Base-by-base conservation (phyloP, 2,888 invertebrate species). In the Onchidella celtica region DNA sequence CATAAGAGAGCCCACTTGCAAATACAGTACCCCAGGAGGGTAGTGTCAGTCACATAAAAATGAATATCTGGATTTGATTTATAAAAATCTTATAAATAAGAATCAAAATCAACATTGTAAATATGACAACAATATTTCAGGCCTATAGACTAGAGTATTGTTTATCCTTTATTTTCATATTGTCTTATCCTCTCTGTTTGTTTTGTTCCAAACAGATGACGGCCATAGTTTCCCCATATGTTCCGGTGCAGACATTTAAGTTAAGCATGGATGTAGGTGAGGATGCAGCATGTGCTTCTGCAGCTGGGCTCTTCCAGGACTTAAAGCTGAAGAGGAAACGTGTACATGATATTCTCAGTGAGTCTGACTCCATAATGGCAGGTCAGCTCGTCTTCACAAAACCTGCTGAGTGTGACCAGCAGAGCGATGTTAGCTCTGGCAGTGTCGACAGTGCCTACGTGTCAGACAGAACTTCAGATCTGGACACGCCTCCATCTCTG, bases 271-370 rank as follows among this genome's bases (percentile, higher is more conserved):
- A 79, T 2, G 57, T 68, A 3, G 59, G 27, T 38, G 68, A 66
- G 24, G 69, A 68, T 17, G 63, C 38, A 3, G 27, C 17, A n/a
- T 69, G 59, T 47, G 17, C 70, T 24, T 81, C 75, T n/a, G 34
- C 68, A 24, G 69, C 81, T 29, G 86, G 87, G 32, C 83, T 88
- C 24, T 89, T 86, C 78, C 83, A 86, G 57, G 89, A 90, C 66
- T 83, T 90, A 14, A 98, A 98, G 95, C 95, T 98, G 95, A 98
- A 98, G 96, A 96, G 98, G 95, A 97, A 97, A 95, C 97, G 98
- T 96, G 97, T 98, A 94, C 97, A 97, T 95, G 97, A 98, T 94
- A 96, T 98, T 95, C 97, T 97, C 95, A 97, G 97, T 94, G 97
- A 86, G 77, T 81, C 84, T 32, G 87, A 86, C 11, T 32, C 83